These are phyloP conservation scores for Idaea straminata DNA, from an alignment of 2,888 invertebrate species.

Conservation along the genomic window DNA sequence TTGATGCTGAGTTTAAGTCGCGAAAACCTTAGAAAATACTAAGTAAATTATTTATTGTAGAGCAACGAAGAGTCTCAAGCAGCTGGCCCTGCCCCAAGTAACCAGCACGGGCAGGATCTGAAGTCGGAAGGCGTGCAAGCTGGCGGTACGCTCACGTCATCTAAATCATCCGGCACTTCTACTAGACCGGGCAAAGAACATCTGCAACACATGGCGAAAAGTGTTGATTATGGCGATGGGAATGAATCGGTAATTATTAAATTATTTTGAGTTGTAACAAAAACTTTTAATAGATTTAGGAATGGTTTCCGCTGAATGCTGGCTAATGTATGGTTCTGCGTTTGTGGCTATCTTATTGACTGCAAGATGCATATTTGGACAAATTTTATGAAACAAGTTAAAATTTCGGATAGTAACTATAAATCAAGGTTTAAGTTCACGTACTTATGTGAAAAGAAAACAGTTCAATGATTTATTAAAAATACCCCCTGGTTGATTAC, in stretches of 20 bases:
- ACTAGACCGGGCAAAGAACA: constrained; percentile 77
- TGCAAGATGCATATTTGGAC: too few species aligned
- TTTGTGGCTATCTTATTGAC: too few species aligned
- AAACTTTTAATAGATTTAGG: too few species aligned
- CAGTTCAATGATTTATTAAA: too few species aligned
- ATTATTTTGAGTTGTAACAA: neutral
- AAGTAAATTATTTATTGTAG: constrained; percentile 22
- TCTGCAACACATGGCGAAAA: constrained; percentile 80
- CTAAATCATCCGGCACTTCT: constrained; percentile 83
- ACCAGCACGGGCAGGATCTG: constrained; percentile 71
- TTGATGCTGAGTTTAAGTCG: too few species aligned
- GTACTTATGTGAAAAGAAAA: too few species aligned
- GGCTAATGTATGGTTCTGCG: too few species aligned
- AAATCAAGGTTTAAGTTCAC: too few species aligned
- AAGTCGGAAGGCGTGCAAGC: constrained; percentile 92
- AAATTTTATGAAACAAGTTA: too few species aligned
- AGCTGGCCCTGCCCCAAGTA: constrained; percentile 47
- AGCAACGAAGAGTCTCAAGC: constrained; percentile 60
- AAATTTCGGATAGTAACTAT: too few species aligned
- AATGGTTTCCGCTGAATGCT: too few species aligned
- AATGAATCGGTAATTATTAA: constrained; percentile 74
- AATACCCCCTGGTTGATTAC: too few species aligned
- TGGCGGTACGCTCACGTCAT: constrained; percentile 84
- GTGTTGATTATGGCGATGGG: constrained; percentile 85
- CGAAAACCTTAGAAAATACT: constrained; percentile 43